Conservation (phyloP, 1,140 invertebrate genomes). For the Vanessa tameamea region DNA sequence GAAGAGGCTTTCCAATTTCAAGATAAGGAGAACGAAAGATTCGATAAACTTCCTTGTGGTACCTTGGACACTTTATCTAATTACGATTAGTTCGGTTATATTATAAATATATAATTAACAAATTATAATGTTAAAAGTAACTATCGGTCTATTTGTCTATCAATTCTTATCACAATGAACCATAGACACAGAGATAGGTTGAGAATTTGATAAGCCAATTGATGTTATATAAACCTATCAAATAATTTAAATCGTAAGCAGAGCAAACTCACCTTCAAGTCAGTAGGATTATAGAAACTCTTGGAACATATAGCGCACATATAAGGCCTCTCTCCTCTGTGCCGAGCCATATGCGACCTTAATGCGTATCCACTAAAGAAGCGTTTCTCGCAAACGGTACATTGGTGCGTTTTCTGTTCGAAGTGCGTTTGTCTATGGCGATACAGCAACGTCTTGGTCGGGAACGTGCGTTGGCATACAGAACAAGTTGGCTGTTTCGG, state of each 20-base stretch:
- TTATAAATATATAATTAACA: constrained; percentile 2
- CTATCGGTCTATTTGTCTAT: too few relatives aligned
- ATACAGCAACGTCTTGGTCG: constrained; percentile 81
- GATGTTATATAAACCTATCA: neutral
- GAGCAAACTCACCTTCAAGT: constrained; percentile 68
- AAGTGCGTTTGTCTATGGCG: constrained; percentile 82
- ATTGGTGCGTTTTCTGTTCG: constrained; percentile 77
- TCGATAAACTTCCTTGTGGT: constrained; percentile 61
- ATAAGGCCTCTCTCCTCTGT: constrained; percentile 74
- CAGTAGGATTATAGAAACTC: constrained; percentile 78
- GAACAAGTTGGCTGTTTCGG: constrained; percentile 81
- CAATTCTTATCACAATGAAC: too few relatives aligned
- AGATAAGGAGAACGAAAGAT: constrained; percentile 62
- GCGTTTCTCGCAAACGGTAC: constrained; percentile 74
- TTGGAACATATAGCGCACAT: constrained; percentile 72
- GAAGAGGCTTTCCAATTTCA: constrained; percentile 59
- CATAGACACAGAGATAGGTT: too few relatives aligned
- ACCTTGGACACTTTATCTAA: constrained; percentile 46
- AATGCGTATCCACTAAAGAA: constrained; percentile 79
- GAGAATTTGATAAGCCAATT: too few relatives aligned
- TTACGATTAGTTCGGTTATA: constrained; percentile 25
- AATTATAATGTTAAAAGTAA: neutral
- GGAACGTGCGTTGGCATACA: constrained; percentile 81
- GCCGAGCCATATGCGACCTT: constrained; percentile 75
- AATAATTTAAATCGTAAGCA: neutral